phyloP scores from a whole-genome alignment of 2,797 vertebrate genomes.

The Dendrocincla tyrannina region DNA sequence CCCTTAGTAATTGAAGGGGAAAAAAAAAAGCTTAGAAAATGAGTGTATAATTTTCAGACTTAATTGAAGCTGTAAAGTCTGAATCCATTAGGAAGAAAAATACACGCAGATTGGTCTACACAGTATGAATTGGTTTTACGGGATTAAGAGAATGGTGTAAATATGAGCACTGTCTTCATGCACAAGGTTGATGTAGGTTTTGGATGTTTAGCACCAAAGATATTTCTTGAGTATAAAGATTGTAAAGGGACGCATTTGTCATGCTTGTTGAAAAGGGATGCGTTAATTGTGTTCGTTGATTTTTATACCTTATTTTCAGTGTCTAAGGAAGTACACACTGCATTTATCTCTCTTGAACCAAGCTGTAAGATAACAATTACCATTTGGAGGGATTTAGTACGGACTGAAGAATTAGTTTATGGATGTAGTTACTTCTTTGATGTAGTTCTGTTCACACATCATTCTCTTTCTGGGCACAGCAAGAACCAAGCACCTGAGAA shows the following conservation, averaged over 20 bases:
- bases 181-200: not conserved
- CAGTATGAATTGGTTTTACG: not conserved
- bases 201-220: not conserved
- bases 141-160: not conserved
- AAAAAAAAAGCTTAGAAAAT: not conserved
- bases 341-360: not conserved
- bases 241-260: not conserved
- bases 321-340: not conserved
- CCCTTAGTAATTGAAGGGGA: not conserved
- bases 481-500: not conserved
- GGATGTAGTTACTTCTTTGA: not conserved
- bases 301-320: not conserved
- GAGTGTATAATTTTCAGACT: not conserved
- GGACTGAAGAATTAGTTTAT: not conserved
- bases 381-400: not conserved
- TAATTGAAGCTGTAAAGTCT: not conserved
- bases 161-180: not conserved
- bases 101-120: not conserved
- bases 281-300: not conserved
- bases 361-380: not conserved
- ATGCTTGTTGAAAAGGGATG: not conserved
- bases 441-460: not conserved
- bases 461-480: not conserved
- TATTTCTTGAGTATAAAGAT: not conserved
- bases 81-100: not conserved